A percentile compares a stretch with the other conserved stretches of the same genome.
Conservation (phyloP, 2,797 vertebrate genomes). For the Hoplostethus mediterraneus region DNA sequence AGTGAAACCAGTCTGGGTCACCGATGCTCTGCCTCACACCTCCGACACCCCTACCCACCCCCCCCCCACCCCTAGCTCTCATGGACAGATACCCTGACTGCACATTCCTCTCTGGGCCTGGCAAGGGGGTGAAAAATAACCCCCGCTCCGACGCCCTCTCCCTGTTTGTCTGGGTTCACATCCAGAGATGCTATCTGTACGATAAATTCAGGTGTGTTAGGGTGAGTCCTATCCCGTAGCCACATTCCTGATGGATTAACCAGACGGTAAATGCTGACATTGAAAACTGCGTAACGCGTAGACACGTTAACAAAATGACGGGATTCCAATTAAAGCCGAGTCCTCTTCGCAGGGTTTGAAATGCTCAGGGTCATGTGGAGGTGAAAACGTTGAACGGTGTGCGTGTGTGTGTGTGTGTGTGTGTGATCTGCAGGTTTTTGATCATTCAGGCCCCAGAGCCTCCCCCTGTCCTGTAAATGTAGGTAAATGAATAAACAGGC, state of each 20-base stretch:
- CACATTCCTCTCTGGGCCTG: conserved; percentile 22
- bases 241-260: conserved; percentile 69
- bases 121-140: conserved; percentile 40
- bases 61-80: not conserved
- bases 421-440: not conserved
- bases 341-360: conserved; percentile 8
- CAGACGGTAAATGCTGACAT: conserved; percentile 39
- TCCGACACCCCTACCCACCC: conserved; percentile 13
- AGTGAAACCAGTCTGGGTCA: conserved; percentile 60
- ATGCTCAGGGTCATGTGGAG: not conserved
- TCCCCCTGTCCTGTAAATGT: not conserved
- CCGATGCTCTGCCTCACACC: conserved; percentile 42
- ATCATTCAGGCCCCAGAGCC: not conserved
- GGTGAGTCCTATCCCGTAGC: conserved; percentile 42
- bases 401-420: too few relatives aligned
- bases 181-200: conserved; percentile 65
- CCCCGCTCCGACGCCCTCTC: conserved; percentile 31
- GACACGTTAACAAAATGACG: conserved; percentile 33
- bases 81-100: conserved; percentile 16
- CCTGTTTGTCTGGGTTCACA: conserved; percentile 39
- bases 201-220: conserved; percentile 66
- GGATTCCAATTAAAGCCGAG: conserved; percentile 18
- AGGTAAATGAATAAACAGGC: conserved; percentile 24
- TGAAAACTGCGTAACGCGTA: conserved; percentile 21
- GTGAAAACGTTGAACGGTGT: not conserved